These are phyloP conservation scores for Argopecten irradians DNA, from an alignment of 1,140 invertebrate species.

Conservation along the genomic window DNA sequence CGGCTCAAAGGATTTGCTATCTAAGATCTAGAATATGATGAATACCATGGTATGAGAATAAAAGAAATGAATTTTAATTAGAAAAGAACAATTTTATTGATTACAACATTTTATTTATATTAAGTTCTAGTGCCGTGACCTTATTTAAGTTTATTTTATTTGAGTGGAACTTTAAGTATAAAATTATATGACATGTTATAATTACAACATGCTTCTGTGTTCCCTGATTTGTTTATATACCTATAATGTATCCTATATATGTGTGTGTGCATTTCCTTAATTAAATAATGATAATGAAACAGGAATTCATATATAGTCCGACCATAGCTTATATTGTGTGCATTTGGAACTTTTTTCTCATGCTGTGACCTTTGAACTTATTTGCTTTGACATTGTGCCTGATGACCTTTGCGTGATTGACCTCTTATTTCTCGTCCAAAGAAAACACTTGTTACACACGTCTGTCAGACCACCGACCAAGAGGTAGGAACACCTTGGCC, in stretches of 20 bases:
- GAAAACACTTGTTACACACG: conserved; percentile 3
- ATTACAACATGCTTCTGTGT: not conserved
- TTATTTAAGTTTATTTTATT: not conserved
- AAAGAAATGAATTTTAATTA: not conserved
- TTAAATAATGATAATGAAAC: no score
- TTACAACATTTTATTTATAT: no score
- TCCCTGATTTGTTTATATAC: no score
- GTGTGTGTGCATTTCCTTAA: no score
- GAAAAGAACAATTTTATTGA: not conserved
- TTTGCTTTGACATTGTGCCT: not conserved
- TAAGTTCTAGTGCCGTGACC: not conserved
- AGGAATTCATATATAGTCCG: not conserved
- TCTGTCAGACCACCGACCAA: not conserved
- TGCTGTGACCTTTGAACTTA: conserved; percentile 16
- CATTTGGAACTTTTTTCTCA: not conserved
- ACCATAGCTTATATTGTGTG: not conserved
- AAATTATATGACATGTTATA: not conserved
- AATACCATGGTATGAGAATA: not conserved
- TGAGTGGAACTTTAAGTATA: not conserved
- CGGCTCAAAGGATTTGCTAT: no score
- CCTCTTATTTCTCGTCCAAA: not conserved
- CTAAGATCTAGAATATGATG: not conserved
- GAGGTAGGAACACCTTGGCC: not conserved
- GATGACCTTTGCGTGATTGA: not conserved
- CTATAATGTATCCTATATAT: not conserved